Percentiles rank a stretch among this genome's conserved stretches.
These are phyloP conservation scores for Pangasius krempfi DNA, from an alignment of 2,797 vertebrate genomes.

Conservation along the genomic window DNA sequence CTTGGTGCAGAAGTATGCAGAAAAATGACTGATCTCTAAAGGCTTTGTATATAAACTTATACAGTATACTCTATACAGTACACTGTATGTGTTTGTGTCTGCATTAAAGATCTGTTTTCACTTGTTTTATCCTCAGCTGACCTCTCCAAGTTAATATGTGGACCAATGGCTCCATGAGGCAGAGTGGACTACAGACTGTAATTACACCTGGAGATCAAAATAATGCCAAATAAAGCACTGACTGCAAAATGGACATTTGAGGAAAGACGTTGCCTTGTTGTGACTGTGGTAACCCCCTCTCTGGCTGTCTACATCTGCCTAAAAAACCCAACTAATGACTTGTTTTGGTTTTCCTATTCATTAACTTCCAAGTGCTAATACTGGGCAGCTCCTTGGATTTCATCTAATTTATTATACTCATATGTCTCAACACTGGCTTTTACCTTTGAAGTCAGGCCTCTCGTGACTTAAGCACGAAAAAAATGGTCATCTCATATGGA, in stretches of 20 bases:
- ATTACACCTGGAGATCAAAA: slow-evolving; percentile 62
- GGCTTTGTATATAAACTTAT: not conserved
- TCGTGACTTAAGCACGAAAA: slow-evolving; percentile 59
- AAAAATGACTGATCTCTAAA: not conserved
- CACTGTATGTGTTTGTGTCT: not conserved
- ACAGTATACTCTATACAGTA: not conserved
- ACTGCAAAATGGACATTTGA: slow-evolving; percentile 65
- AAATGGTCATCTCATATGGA: slow-evolving; percentile 62
- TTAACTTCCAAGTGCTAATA: slow-evolving; percentile 62
- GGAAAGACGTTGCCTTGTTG: slow-evolving; percentile 57
- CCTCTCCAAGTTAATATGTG: slow-evolving; percentile 59
- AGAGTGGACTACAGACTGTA: slow-evolving; percentile 71
- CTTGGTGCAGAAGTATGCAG: not conserved
- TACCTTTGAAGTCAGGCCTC: slow-evolving; percentile 59
- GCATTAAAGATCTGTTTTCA: slow-evolving; percentile 23
- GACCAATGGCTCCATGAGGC: slow-evolving; percentile 64
- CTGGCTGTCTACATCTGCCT: slow-evolving; percentile 64
- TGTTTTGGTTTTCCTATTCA: slow-evolving; percentile 50
- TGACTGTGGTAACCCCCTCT: slow-evolving; percentile 63
- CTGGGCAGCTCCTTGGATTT: slow-evolving; percentile 65
- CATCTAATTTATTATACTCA: slow-evolving; percentile 81
- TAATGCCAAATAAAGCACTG: slow-evolving; percentile 50
- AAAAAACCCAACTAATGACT: slow-evolving; percentile 74
- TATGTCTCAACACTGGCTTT: slow-evolving; percentile 82
- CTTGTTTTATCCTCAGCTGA: slow-evolving; percentile 57